Conservation (phyloP, 1,140 invertebrate genomes). For the Hylaeus anthracinus region DNA sequence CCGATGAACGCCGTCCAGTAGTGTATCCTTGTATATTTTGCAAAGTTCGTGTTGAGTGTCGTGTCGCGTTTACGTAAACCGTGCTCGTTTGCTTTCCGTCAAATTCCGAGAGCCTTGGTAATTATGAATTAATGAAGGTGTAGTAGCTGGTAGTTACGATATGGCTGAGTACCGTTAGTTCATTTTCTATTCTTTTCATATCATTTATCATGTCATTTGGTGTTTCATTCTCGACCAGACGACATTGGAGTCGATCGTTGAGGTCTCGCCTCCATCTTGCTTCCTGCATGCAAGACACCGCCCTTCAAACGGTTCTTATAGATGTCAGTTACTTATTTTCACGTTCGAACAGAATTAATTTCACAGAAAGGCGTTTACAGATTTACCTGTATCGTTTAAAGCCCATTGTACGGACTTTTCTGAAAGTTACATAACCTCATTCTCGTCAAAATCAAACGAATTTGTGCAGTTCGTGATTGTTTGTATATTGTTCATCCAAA, state of each 20-base stretch:
- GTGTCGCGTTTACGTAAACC: slow-evolving; percentile 33
- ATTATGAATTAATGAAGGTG: slow-evolving; percentile 73
- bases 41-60: neutral
- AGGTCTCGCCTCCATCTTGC: slow-evolving; percentile 49
- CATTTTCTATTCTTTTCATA: slow-evolving; percentile 66
- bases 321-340: neutral
- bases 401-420: neutral
- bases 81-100: slow-evolving; percentile 31
- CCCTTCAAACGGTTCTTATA: slow-evolving; percentile 41
- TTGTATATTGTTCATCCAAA: neutral
- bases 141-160: slow-evolving; percentile 72
- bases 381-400: neutral
- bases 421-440: slow-evolving; percentile 37
- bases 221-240: slow-evolving; percentile 3
- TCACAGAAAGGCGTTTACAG: neutral
- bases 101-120: slow-evolving; percentile 65
- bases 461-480: neutral
- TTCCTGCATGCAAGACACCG: slow-evolving; percentile 48
- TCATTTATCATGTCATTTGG: slow-evolving; percentile 21
- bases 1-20: neutral
- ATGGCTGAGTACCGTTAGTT: slow-evolving; percentile 76
- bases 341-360: too few species aligned
- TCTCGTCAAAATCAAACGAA: neutral
- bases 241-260: neutral
- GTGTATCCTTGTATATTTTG: neutral